phyloP scores from a whole-genome alignment of 2,113 vertebrate genomes.

The Cheilinus undulatus region DNA sequence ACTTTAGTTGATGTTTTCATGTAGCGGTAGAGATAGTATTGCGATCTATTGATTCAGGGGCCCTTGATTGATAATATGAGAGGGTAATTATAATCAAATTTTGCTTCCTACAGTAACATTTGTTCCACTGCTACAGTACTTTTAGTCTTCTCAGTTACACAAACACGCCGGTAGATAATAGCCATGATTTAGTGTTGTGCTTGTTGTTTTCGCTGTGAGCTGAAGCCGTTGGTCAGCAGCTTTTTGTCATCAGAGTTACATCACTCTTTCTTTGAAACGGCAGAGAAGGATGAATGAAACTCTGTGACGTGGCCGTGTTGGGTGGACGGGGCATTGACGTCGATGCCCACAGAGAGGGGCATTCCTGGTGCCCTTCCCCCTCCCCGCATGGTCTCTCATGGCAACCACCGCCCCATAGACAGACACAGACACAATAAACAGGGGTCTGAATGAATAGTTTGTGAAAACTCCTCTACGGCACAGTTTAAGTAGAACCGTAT shows the following conservation, averaged over 20 bases:
- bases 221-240: slow-evolving; percentile 4
- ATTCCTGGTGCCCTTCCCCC: slow-evolving; percentile 54
- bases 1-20: no score
- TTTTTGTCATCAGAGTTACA: slow-evolving; percentile 33
- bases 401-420: slow-evolving; percentile 27
- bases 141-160: not conserved
- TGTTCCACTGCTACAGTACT: not conserved
- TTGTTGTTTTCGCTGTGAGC: slow-evolving; percentile 1
- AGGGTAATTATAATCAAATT: no score
- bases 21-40: no score
- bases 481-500: not conserved
- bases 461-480: not conserved
- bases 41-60: no score
- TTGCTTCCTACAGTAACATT: no score
- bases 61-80: no score
- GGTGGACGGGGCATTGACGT: slow-evolving; percentile 39
- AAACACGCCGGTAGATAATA: no score
- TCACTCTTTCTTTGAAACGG: slow-evolving; percentile 25
- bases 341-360: slow-evolving; percentile 19
- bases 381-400: slow-evolving; percentile 43
- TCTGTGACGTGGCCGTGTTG: slow-evolving; percentile 21
- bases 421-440: not conserved
- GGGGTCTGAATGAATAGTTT: not conserved
- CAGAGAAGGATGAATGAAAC: slow-evolving; percentile 22
- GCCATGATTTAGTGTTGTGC: not conserved